phyloP scores from a whole-genome alignment of 2,797 vertebrate species.

The Macropodus opercularis region DNA sequence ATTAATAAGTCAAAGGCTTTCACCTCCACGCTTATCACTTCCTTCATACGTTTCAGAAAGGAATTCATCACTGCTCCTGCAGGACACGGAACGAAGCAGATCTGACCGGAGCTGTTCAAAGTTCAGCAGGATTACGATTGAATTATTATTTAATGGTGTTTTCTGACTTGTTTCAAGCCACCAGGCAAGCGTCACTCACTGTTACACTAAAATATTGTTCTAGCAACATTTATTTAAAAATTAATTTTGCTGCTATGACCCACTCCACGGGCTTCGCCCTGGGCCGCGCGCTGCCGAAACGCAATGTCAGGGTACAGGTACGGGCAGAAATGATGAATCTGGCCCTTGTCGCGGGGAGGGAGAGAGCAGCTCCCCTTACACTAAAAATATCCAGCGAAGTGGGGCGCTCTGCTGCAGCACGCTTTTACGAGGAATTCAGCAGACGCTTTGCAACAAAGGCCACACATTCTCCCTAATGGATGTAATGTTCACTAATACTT shows the following conservation, averaged over 20 bases:
- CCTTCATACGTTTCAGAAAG: constrained; percentile 44
- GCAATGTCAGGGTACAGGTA: constrained; percentile 58
- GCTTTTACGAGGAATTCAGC: constrained; percentile 47
- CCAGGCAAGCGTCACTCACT: constrained; percentile 9
- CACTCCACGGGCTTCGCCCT: constrained; percentile 37
- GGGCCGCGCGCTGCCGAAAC: constrained; percentile 50
- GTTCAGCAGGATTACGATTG: constrained; percentile 33
- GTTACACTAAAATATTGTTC: constrained; percentile 16
- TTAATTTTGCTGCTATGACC: constrained; percentile 38
- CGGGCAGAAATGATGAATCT: constrained; percentile 79
- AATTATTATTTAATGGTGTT: too few species aligned
- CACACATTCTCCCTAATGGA: constrained; percentile 22
- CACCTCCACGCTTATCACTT: constrained; percentile 43
- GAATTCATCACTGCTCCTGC: constrained; percentile 37
- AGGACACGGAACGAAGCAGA: constrained; percentile 23
- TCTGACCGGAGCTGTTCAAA: constrained; percentile 41
- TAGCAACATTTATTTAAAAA: constrained; percentile 10
- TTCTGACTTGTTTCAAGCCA: not conserved
- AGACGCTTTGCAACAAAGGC: constrained; percentile 31
- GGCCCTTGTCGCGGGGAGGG: constrained; percentile 71
- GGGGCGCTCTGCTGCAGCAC: constrained; percentile 71
- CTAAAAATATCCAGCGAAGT: constrained; percentile 82
- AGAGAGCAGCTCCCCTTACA: constrained; percentile 68
- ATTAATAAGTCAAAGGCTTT: constrained; percentile 56
- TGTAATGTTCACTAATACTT: constrained; percentile 14